Evolutionary conservation across 2,888 invertebrate genomes (phyloP).

Genomic region (Macrophya alboannulata): DNA sequence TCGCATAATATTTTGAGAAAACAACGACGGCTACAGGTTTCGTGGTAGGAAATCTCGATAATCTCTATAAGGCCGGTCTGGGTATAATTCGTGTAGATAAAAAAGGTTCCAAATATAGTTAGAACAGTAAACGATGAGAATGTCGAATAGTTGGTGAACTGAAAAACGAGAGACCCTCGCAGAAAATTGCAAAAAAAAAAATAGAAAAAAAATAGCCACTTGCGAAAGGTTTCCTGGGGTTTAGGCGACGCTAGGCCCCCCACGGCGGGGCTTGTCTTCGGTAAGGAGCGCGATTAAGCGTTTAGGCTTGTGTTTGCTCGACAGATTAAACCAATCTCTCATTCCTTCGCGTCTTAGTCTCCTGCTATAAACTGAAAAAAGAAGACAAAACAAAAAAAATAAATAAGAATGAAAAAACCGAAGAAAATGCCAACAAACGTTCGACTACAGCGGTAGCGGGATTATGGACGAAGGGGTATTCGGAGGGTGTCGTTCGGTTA

Average conservation of each 20-base stretch:
- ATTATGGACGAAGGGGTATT: constrained; percentile 18
- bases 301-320: constrained; percentile 25
- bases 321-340: constrained; percentile 42
- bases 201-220: background rate
- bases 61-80: background rate
- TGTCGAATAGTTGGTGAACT: background rate
- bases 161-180: background rate
- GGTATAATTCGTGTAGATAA: constrained; percentile 16
- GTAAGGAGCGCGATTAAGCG: constrained; percentile 38
- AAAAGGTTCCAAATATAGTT: constrained; percentile 4
- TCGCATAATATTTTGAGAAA: background rate
- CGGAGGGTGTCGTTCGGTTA: constrained; percentile 30
- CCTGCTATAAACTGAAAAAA: constrained; percentile 24
- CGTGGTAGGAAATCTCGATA: background rate
- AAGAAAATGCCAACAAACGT: background rate
- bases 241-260: constrained; percentile 43
- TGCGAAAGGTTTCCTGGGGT: constrained; percentile 35
- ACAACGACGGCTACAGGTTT: background rate
- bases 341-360: constrained; percentile 35
- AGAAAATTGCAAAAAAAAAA: background rate
- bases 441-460: constrained; percentile 19
- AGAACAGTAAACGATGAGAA: background rate
- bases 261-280: constrained; percentile 34
- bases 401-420: background rate
- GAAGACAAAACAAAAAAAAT: background rate